These are phyloP conservation scores for zebrafish (Danio rerio) DNA, from an alignment of 2,113 vertebrate genomes.

Conservation along the genomic window GRCz12tu NC_133192.1:30948501-30949000, in stretches of 20 bases:
- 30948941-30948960: neutral
- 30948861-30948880: neutral
- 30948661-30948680: constrained; percentile 37
- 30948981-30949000: no score
- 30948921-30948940: neutral
- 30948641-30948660: neutral
- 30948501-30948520: no score
- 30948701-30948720: constrained; percentile 45
- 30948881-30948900: neutral
- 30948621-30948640: neutral
- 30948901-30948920: neutral
- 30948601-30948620: neutral
- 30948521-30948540: no score
- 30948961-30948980: no score
- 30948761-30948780: constrained; percentile 48
- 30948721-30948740: constrained; percentile 34
- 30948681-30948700: constrained; percentile 31
- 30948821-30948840: neutral
- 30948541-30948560: no score
- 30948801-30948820: constrained; percentile 37
- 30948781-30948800: constrained; percentile 57
- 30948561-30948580: neutral
- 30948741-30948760: constrained; percentile 56
- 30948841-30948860: no score
- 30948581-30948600: neutral